A percentile compares a stretch with the other conserved stretches of the same genome.
phyloP scores from a whole-genome alignment of 2,113 vertebrate species.

The Sinocyclocheilus rhinocerous region DNA sequence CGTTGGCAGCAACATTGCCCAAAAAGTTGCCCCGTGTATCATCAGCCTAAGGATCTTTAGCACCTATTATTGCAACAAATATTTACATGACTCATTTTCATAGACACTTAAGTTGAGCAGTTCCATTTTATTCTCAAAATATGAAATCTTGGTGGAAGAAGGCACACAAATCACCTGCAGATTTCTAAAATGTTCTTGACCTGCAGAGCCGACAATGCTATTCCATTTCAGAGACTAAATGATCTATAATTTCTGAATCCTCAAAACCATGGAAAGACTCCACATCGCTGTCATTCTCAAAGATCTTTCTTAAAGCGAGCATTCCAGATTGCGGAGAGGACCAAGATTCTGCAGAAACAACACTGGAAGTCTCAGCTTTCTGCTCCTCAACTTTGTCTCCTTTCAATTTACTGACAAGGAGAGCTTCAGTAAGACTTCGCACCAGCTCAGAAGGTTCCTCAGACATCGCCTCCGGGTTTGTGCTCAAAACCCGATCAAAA shows the following conservation, averaged over 20 bases:
- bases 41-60: neutral
- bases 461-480: conserved; percentile 69
- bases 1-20: too few species aligned
- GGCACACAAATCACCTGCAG: neutral
- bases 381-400: conserved; percentile 23
- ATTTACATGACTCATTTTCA: neutral
- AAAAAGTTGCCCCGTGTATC: too few species aligned
- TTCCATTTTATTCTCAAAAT: neutral
- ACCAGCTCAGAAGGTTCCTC: conserved; percentile 78
- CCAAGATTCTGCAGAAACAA: conserved; percentile 39
- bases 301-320: conserved; percentile 73
- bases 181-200: neutral
- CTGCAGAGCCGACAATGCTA: neutral
- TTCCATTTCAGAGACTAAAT: neutral
- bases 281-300: conserved; percentile 79
- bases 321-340: conserved; percentile 9
- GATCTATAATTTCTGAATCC: conserved; percentile 75
- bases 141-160: neutral
- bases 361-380: neutral
- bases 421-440: conserved; percentile 73
- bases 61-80: neutral
- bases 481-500: conserved; percentile 77
- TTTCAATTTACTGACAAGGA: conserved; percentile 63
- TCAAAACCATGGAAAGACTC: conserved; percentile 81
- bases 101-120: neutral